Evolutionary conservation across 2,797 vertebrate species (phyloP), one percentile per base, ranked within the genome.

Genomic region (Epinephelus awoara): DNA sequence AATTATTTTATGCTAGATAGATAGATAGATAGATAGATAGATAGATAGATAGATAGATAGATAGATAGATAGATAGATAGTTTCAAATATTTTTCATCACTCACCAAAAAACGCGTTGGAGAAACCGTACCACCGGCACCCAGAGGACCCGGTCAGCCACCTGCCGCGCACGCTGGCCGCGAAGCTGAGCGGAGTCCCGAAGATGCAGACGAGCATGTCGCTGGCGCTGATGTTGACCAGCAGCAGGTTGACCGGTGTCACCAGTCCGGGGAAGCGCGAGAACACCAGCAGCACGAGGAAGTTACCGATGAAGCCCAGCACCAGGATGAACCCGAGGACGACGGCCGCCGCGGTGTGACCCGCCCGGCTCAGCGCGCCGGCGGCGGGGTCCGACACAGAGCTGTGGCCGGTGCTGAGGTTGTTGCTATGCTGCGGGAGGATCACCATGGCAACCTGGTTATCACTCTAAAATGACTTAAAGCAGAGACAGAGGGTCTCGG

Each of bases 121-220:
- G 86, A 95, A 96, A 15, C 92, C 95, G 44, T 96, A 95, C 94
- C 95, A 95, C 46, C 84, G 86, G 65, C 95, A 96, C 58, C 95
- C 94, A 9, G 69, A 75, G 19, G 87, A 21, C 3, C 95, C 95
- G 12, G 94, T 94, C 78, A 94, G 90, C 95, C 95, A 95, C 65
- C 65, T 80, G 64, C 95, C 93, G 10, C 88, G 72, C 5, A 93
- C 83, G 13, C 94, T 95, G 70, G 95, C 92, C 0, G 93, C 92
- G 42, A 96, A 94, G 79, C 95, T 95, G 85, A 96, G 92, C 0
- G 94, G 94, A 7, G 94, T 95, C 54, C 95, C 95, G 40, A 94
- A 85, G 56, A 95, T 69, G 68, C 95, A 95, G 49, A 95, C 90
- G 19, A 96, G 89, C 89, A 95, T 84, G 89, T 95, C 94, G 67